Conservation (phyloP, 2,113 vertebrate genomes). For the Rissa tridactyla region DNA sequence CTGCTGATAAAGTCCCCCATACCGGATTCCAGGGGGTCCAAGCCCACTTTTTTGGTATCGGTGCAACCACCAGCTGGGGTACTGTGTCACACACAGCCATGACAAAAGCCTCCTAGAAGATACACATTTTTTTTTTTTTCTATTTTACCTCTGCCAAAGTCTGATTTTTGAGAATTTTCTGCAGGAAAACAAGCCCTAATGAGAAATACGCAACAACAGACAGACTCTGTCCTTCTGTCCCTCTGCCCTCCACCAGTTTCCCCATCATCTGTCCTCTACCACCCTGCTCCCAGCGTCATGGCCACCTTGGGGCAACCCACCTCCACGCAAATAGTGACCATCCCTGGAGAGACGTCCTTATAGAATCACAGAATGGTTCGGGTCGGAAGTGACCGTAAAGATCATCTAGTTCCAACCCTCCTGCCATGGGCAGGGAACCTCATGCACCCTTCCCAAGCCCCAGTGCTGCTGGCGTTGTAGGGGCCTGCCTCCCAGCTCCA, state of each 20-base stretch:
- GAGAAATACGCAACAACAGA: background rate
- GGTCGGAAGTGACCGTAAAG: no score
- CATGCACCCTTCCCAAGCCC: background rate
- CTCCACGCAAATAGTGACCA: background rate
- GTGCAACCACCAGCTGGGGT: background rate
- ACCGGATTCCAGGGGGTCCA: background rate
- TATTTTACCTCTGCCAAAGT: background rate
- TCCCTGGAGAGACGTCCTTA: background rate
- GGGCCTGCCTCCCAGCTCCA: background rate
- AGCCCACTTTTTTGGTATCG: background rate
- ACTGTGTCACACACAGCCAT: background rate
- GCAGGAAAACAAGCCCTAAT: background rate
- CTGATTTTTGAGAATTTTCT: background rate
- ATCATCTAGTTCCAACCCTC: no score
- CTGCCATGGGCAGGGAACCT: no score
- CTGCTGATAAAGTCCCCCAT: background rate
- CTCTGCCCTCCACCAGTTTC: background rate
- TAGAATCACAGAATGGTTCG: no score
- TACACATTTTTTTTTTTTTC: background rate
- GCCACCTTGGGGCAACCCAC: rapidly evolving
- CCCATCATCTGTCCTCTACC: background rate
- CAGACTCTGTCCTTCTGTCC: background rate
- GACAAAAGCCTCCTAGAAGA: background rate
- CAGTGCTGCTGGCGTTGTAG: no score
- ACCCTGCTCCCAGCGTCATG: background rate